Conservation (phyloP, 1,140 invertebrate genomes). For the Lucilia sericata region DNA sequence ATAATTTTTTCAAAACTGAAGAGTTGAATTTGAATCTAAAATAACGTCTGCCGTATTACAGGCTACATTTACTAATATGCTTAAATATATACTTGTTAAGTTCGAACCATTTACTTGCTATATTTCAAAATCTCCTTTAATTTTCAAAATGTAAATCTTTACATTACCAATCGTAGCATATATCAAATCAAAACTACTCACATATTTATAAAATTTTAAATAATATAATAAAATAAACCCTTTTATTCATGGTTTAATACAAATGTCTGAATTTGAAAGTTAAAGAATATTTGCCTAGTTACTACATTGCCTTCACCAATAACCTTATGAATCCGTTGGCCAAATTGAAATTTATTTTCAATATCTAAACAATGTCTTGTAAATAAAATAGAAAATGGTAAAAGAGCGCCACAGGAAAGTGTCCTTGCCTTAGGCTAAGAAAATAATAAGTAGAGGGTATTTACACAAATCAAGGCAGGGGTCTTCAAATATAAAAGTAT, state of each 20-base stretch:
- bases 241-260: not conserved
- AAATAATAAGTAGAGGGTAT: constrained; percentile 30
- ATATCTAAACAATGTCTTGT: constrained; percentile 12
- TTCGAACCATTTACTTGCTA: too few species aligned
- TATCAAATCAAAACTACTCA: not conserved
- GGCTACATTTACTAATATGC: too few species aligned
- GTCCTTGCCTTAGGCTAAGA: constrained; percentile 23
- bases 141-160: too few species aligned
- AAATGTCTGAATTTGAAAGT: not conserved
- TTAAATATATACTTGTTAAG: too few species aligned
- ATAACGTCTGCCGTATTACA: too few species aligned
- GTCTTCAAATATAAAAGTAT: not conserved
- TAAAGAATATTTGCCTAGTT: too few species aligned
- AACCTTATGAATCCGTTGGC: not conserved
- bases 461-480: not conserved
- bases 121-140: too few species aligned
- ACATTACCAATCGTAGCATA: too few species aligned
- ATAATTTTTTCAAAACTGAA: too few species aligned
- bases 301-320: not conserved
- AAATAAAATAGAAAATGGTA: not conserved
- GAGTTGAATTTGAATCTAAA: too few species aligned
- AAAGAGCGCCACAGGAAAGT: not conserved
- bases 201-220: not conserved
- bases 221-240: constrained; percentile 17
- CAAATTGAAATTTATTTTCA: not conserved